These are phyloP conservation scores for Allacma fusca DNA, from an alignment of 2,888 invertebrate species.

Conservation along the genomic window DNA sequence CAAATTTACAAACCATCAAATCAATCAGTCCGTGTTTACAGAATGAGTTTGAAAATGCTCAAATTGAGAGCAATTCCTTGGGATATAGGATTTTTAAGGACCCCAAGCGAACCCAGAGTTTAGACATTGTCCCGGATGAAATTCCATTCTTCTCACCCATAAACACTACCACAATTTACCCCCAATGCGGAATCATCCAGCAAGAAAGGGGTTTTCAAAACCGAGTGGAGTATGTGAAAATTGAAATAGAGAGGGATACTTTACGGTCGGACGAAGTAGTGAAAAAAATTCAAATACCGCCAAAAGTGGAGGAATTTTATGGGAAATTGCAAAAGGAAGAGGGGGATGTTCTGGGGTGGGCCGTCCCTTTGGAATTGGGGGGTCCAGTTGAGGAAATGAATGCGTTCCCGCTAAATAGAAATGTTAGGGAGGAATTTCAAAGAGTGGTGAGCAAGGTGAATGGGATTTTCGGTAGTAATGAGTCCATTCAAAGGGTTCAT, in stretches of 20 bases:
- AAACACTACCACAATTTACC: not conserved
- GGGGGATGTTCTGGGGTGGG: not conserved
- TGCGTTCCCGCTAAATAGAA: not conserved
- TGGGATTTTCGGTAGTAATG: not conserved
- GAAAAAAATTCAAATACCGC: not conserved
- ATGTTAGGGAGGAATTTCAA: not conserved
- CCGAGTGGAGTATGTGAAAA: not conserved
- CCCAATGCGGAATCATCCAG: not conserved
- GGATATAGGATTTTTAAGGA: not conserved
- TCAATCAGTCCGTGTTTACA: not conserved
- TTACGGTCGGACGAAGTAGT: not conserved
- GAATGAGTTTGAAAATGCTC: slow-evolving; percentile 1
- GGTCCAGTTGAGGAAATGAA: not conserved
- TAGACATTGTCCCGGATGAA: not conserved
- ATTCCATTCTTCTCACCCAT: not conserved
- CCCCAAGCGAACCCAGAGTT: not conserved
- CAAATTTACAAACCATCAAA: not conserved
- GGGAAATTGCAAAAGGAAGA: not conserved
- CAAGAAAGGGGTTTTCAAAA: not conserved
- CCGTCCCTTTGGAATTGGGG: not conserved
- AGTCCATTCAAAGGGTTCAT: not conserved
- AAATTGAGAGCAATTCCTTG: not conserved
- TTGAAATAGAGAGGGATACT: not conserved
- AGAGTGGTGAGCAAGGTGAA: not conserved
- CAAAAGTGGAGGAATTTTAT: not conserved